A percentile compares a stretch with the other conserved stretches of the same genome.
Evolutionary conservation across 2,888 invertebrate genomes (phyloP).

Genomic region (Limnephilus lunatus): DNA sequence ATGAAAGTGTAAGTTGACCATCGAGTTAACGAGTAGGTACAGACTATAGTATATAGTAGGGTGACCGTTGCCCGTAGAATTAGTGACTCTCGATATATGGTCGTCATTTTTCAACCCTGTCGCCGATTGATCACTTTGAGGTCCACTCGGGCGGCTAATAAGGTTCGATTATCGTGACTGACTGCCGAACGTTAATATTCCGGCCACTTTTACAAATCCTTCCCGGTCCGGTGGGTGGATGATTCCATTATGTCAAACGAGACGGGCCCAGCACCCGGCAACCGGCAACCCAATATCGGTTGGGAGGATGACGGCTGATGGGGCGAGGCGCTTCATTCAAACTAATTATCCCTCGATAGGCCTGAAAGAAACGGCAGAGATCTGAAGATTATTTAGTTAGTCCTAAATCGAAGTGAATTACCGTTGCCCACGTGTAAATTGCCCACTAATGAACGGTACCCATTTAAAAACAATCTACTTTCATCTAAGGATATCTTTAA

Average conservation of each 20-base stretch:
- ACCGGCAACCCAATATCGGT: background rate
- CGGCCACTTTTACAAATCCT: slow-evolving; percentile 48
- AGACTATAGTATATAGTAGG: background rate
- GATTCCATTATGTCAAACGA: slow-evolving; percentile 48
- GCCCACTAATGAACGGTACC: too few species aligned
- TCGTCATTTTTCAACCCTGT: slow-evolving; percentile 36
- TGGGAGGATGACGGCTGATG: background rate
- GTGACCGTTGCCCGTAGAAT: background rate
- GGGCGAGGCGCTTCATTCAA: background rate
- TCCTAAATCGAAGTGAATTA: background rate
- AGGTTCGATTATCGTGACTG: slow-evolving; percentile 55
- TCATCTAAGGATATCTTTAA: background rate
- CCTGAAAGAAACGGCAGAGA: slow-evolving; percentile 8
- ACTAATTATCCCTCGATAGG: slow-evolving; percentile 31
- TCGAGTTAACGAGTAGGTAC: background rate
- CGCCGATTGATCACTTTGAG: slow-evolving; percentile 55
- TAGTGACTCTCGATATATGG: slow-evolving; percentile 43
- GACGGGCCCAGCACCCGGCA: background rate
- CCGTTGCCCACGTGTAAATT: background rate
- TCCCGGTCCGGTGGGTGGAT: slow-evolving; percentile 31
- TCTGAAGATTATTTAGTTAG: background rate
- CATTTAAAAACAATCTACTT: background rate
- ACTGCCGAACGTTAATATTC: slow-evolving; percentile 38
- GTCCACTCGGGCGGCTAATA: slow-evolving; percentile 59
- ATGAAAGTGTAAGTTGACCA: background rate